Percentiles rank a stretch among this genome's conserved stretches.
These are phyloP conservation scores for Flexamia atlantica DNA, from an alignment of 2,888 invertebrate species.

Conservation along the genomic window DNA sequence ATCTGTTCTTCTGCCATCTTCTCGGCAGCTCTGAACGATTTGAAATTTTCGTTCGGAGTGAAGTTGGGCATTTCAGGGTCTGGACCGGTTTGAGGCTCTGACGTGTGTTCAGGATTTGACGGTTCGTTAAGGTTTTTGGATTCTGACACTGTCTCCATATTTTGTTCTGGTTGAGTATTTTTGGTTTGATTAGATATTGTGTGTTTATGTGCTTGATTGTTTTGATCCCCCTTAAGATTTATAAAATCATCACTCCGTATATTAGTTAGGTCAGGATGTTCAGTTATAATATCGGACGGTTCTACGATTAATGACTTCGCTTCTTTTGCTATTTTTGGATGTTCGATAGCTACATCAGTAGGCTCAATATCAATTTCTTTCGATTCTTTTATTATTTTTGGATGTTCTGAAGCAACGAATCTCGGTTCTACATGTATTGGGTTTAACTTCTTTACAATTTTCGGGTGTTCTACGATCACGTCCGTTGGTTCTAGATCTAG, in stretches of 20 bases:
- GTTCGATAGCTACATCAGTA: neutral
- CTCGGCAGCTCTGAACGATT: neutral
- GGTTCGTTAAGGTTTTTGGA: neutral
- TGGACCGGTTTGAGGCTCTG: neutral
- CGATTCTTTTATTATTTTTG: neutral
- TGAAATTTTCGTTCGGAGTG: neutral
- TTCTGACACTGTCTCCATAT: neutral
- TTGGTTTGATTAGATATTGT: too few species aligned
- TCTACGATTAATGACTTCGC: neutral
- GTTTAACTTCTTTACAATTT: neutral
- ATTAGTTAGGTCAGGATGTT: neutral
- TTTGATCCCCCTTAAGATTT: neutral
- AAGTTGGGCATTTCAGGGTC: neutral
- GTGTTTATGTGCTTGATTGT: neutral
- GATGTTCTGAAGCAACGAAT: constrained; percentile 24
- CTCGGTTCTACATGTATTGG: constrained; percentile 9
- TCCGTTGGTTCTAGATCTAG: neutral
- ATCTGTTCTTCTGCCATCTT: constrained; percentile 12
- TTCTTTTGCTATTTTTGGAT: constrained; percentile 29
- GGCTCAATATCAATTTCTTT: neutral
- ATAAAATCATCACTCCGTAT: neutral
- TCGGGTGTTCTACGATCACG: neutral
- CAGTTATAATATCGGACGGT: neutral
- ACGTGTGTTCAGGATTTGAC: neutral
- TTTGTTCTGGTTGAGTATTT: neutral